Percentiles rank a stretch among this genome's conserved stretches.
phyloP scores from a whole-genome alignment of 2,888 invertebrate genomes.

The Leptinotarsa tumamoca region DNA sequence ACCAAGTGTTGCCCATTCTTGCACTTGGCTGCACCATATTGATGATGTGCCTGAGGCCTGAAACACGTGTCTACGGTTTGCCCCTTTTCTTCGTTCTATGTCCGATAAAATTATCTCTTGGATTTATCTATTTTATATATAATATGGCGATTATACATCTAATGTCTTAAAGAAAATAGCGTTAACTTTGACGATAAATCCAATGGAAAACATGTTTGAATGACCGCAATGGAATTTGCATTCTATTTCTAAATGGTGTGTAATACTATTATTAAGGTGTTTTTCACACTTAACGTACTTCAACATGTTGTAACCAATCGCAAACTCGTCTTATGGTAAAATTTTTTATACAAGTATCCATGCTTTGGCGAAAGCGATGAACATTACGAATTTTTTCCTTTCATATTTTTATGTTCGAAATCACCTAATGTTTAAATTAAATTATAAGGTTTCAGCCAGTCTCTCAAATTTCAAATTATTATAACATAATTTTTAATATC shows the following conservation, averaged over 20 bases:
- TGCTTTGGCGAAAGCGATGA: constrained; percentile 2
- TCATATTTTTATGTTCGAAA: neutral
- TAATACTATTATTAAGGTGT: neutral
- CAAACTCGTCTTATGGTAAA: neutral
- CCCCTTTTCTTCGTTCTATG: too few relatives aligned
- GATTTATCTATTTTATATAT: too few relatives aligned
- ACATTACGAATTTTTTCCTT: neutral
- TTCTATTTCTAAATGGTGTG: neutral
- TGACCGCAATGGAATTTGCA: neutral
- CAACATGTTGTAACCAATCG: neutral
- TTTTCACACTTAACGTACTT: neutral
- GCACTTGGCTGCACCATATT: too few relatives aligned
- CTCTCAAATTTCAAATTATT: too few relatives aligned
- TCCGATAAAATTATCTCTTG: too few relatives aligned
- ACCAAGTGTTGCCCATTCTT: too few relatives aligned
- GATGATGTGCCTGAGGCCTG: too few relatives aligned
- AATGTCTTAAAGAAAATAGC: too few relatives aligned
- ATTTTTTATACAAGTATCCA: neutral
- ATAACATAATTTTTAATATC: too few relatives aligned
- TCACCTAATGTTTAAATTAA: neutral
- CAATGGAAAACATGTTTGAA: neutral
- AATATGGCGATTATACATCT: too few relatives aligned
- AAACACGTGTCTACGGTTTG: too few relatives aligned
- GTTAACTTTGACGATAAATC: too few relatives aligned
- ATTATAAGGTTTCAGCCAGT: neutral